Evolutionary conservation across 2,797 vertebrate genomes (phyloP).

Genomic region (Okamejei kenojei): DNA sequence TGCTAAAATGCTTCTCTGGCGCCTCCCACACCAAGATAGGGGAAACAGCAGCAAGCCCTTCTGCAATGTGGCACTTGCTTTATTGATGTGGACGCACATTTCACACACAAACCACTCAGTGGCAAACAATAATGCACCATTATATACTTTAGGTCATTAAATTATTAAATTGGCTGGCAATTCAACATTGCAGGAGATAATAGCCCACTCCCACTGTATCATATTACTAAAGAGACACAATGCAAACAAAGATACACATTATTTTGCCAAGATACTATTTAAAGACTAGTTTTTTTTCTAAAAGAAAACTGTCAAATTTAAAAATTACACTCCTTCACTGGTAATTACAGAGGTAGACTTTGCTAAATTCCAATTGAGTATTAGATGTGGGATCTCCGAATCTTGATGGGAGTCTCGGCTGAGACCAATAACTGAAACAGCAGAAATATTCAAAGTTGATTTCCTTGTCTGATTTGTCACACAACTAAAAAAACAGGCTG

Average conservation of each 20-base stretch:
- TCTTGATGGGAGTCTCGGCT: background rate
- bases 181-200: background rate
- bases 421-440: background rate
- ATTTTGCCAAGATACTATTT: background rate
- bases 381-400: background rate
- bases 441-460: background rate
- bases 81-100: background rate
- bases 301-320: too few species aligned
- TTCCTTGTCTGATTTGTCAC: background rate
- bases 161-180: background rate
- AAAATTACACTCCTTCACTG: background rate
- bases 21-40: background rate
- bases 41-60: background rate
- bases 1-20: background rate
- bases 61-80: background rate
- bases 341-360: background rate
- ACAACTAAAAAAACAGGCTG: too few species aligned
- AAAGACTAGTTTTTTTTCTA: too few species aligned
- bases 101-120: background rate
- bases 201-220: background rate
- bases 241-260: background rate
- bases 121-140: background rate
- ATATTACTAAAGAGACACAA: background rate
- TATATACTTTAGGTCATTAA: background rate
- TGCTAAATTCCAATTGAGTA: background rate